phyloP scores from a whole-genome alignment of 2,888 invertebrate species.

The Polietes domitor region DNA sequence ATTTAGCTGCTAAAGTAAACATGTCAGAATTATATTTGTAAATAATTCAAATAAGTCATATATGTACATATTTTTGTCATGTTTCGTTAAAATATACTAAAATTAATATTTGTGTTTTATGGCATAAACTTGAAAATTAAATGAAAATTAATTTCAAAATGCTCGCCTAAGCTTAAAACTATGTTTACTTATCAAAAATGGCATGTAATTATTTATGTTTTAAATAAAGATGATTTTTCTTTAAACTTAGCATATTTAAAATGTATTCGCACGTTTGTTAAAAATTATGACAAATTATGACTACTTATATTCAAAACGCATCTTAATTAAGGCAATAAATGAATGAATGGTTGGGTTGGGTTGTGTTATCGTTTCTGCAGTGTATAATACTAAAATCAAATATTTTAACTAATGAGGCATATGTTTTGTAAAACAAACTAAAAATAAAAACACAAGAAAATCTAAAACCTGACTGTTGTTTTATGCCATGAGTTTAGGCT shows the following conservation, averaged over 20 bases:
- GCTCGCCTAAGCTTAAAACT: slow-evolving; percentile 1
- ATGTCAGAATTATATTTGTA: too few relatives aligned
- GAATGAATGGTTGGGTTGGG: slow-evolving; percentile 29
- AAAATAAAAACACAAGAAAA: not conserved
- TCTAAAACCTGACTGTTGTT: slow-evolving; percentile 13
- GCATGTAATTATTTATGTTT: slow-evolving; percentile 19
- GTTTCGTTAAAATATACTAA: not conserved
- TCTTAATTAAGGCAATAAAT: slow-evolving; percentile 43
- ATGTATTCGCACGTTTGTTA: not conserved
- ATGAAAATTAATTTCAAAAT: not conserved
- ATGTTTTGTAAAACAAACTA: slow-evolving; percentile 27
- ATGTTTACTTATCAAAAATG: slow-evolving; percentile 27
- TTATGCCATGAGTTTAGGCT: not conserved
- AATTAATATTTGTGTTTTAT: not conserved
- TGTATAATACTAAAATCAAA: slow-evolving; percentile 51
- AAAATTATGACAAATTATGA: slow-evolving; percentile 41
- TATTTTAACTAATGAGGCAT: slow-evolving; percentile 53
- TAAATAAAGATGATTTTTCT: slow-evolving; percentile 3
- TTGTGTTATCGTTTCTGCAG: slow-evolving; percentile 11
- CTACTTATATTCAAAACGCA: slow-evolving; percentile 31
- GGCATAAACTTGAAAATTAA: not conserved
- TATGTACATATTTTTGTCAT: not conserved
- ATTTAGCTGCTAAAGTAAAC: too few relatives aligned
- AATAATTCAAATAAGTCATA: not conserved
- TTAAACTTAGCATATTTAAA: not conserved